Conservation (phyloP, 2,888 invertebrate genomes). For the Phlogophora meticulosa region DNA sequence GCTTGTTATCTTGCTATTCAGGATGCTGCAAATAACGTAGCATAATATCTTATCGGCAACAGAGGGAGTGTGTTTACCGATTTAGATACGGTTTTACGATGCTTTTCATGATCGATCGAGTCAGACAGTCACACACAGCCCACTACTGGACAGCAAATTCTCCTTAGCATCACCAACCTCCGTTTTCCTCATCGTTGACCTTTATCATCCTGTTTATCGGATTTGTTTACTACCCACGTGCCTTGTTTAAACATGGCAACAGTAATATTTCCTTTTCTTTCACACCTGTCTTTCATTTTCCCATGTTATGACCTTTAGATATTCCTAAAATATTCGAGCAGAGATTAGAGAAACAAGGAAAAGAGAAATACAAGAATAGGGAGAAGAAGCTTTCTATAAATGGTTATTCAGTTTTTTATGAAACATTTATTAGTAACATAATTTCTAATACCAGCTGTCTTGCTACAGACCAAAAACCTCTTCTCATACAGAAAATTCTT, state of each 20-base stretch:
- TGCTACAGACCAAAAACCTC: too few relatives aligned
- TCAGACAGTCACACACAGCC: background rate
- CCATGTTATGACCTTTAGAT: conserved; percentile 31
- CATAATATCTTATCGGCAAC: background rate
- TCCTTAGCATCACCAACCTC: background rate
- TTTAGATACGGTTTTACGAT: background rate
- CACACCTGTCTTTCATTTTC: conserved; percentile 5
- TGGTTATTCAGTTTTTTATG: conserved; percentile 10
- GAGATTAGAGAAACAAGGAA: conserved; percentile 35
- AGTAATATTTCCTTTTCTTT: conserved; percentile 13
- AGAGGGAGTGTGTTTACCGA: background rate
- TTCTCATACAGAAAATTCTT: too few relatives aligned
- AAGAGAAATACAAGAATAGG: conserved; percentile 34
- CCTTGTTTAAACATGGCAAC: conserved; percentile 6
- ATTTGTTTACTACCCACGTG: conserved; percentile 28
- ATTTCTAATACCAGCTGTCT: too few relatives aligned
- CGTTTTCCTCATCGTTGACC: background rate
- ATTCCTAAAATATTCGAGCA: conserved; percentile 36
- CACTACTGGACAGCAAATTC: background rate
- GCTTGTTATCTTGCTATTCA: conserved; percentile 23
- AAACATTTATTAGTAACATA: conserved; percentile 34
- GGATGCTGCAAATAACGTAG: conserved; percentile 8
- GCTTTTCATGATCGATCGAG: background rate
- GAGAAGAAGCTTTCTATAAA: conserved; percentile 16
- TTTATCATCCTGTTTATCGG: conserved; percentile 4